Conservation (phyloP, 1,140 invertebrate species). For the Spodoptera frugiperda region DNA sequence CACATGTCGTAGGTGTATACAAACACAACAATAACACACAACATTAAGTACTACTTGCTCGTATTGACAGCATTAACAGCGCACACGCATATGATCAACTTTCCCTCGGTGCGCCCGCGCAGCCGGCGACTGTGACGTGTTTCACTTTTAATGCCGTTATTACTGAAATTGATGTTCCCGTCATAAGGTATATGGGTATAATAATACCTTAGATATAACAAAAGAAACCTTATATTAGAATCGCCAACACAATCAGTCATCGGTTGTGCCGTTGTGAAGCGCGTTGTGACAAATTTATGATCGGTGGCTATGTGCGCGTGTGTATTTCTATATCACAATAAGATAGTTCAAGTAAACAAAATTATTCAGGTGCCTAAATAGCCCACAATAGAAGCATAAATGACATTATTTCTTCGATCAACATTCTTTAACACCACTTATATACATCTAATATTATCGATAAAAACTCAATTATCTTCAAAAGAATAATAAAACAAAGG, state of each 20-base stretch:
- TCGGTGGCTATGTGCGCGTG: no score
- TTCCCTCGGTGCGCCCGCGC: slow-evolving; percentile 24
- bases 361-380: not conserved
- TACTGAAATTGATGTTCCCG: slow-evolving; percentile 34
- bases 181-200: slow-evolving; percentile 8
- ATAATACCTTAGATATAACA: slow-evolving; percentile 3
- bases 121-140: slow-evolving; percentile 40
- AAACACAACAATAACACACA: slow-evolving; percentile 31
- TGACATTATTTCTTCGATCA: no score
- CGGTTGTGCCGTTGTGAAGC: no score
- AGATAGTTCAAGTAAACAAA: not conserved
- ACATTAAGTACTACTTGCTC: slow-evolving; percentile 2
- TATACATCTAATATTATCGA: not conserved
- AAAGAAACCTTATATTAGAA: slow-evolving; percentile 12
- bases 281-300: no score
- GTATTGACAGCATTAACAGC: slow-evolving; percentile 29
- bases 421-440: not conserved
- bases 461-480: slow-evolving; percentile 12
- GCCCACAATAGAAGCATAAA: not conserved
- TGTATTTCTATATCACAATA: no score
- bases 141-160: slow-evolving; percentile 44
- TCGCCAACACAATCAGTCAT: not conserved
- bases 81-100: slow-evolving; percentile 42
- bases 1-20: not conserved
- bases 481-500: slow-evolving; percentile 17